Evolutionary conservation across 1,140 invertebrate species (phyloP).

Genomic region (Stratiolaelaps scimitus): DNA sequence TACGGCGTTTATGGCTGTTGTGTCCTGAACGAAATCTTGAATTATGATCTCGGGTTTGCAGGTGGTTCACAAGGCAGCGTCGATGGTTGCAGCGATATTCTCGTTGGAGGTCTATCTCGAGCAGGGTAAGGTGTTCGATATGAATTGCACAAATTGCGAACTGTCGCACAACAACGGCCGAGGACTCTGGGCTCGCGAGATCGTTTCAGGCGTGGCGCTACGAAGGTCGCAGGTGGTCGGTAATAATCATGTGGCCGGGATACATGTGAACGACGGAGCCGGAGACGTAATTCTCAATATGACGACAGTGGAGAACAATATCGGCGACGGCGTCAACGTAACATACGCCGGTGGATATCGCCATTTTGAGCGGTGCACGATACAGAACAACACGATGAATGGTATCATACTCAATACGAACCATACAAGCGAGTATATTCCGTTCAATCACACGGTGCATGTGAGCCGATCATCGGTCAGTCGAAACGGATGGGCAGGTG

Average conservation of each 20-base stretch:
- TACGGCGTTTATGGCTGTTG: too few species aligned
- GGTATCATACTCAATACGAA: conserved; percentile 80
- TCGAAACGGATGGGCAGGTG: conserved; percentile 65
- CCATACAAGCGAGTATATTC: conserved; percentile 63
- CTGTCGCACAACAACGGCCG: conserved; percentile 80
- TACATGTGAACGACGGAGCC: conserved; percentile 68
- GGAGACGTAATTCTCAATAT: conserved; percentile 85
- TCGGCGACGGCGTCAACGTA: conserved; percentile 57
- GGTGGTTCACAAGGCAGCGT: conserved; percentile 16
- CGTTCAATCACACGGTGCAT: conserved; percentile 42
- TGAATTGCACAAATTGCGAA: conserved; percentile 69
- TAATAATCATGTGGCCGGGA: conserved; percentile 72
- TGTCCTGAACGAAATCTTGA: too few species aligned
- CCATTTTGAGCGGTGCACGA: conserved; percentile 65
- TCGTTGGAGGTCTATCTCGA: conserved; percentile 26
- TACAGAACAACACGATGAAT: conserved; percentile 58
- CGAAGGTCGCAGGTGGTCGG: conserved; percentile 66
- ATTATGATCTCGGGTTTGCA: too few species aligned
- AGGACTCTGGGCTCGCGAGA: conserved; percentile 70
- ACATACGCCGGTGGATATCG: conserved; percentile 77
- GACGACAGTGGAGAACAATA: conserved; percentile 74
- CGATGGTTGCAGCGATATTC: conserved; percentile 7
- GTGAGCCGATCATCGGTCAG: conserved; percentile 73
- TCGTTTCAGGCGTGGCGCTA: conserved; percentile 63
- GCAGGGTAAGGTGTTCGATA: conserved; percentile 63